Evolutionary conservation across 2,113 vertebrate species (phyloP), one percentile per base, ranked within the genome.

Genomic region (Periophthalmodon schlosseri): DNA sequence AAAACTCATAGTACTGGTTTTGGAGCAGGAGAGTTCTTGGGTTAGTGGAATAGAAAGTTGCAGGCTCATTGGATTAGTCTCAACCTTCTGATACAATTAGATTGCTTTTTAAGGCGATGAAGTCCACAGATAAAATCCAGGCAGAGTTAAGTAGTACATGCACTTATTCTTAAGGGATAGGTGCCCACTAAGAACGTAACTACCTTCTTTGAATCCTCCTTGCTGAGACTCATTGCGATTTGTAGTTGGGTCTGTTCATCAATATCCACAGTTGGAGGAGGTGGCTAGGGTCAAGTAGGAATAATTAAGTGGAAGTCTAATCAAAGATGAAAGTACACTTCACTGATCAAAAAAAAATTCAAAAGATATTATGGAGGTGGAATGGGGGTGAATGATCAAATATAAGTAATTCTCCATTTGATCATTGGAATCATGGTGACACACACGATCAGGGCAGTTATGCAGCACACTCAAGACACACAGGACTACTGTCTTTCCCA

Each of bases 201-300:
- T 97, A 99, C 96, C 97, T 99, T 96, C 91, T 95, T 87, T 0
- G 95, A 93, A 85, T 98, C 95, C 92, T 97, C 94, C 94, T 92
- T 94, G 94, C 97, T 98, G 92, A 97, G 94, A 79, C 76, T 94
- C 90, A 99, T 94, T 73, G 97, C 97, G 81, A 97, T 94, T 95
- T 96, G 96, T 80, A 98, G 94, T 86, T 98, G 96, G 33, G 95
- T 93, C 92, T 98, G 96, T 91, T 99, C 97, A 0, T 99, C 97
- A 82, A 95, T 95, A 80, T 93, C 94, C 92, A 90, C 80, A 66
- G 84, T 81, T 70, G 87, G 87, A 81, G 87, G 87, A 80, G 91
- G 85, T 14, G 85, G 90, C 93, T 94, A 83, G 65, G 80, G 76
- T 82, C 78, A 81, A 91, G 85, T 74, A 84, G 83, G 74, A 74